These are phyloP conservation scores for Acanthoscelides obtectus DNA, from an alignment of 2,888 invertebrate genomes.

Conservation along the genomic window DNA sequence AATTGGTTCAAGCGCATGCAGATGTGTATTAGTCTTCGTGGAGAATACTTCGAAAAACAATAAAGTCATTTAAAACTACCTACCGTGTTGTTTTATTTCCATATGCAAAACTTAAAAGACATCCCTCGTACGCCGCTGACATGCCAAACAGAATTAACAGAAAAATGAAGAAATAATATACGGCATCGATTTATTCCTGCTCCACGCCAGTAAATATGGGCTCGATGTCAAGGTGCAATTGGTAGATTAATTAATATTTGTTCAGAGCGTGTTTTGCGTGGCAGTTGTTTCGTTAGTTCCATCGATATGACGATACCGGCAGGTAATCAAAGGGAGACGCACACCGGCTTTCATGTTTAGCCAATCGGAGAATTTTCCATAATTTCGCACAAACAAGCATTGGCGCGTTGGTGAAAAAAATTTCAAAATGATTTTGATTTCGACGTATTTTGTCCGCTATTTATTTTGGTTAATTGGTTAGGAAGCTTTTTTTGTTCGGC, in stretches of 20 bases:
- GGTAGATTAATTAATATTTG: not conserved
- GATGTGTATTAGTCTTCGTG: too few species aligned
- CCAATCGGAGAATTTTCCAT: not conserved
- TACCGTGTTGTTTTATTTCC: too few species aligned
- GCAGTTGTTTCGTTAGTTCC: not conserved
- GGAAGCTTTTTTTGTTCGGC: not conserved
- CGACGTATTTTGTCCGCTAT: not conserved
- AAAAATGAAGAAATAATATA: not conserved
- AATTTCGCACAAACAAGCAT: not conserved
- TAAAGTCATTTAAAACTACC: too few species aligned
- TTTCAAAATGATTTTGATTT: not conserved
- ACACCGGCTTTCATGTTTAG: not conserved
- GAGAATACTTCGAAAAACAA: too few species aligned
- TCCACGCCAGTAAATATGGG: not conserved
- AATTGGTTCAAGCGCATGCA: too few species aligned
- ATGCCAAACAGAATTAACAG: not conserved
- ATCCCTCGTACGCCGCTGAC: not conserved
- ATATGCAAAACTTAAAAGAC: too few species aligned
- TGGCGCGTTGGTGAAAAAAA: not conserved
- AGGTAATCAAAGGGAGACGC: not conserved
- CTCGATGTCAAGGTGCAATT: not conserved
- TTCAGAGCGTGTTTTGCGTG: not conserved
- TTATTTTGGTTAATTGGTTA: not conserved
- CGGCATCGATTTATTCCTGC: not conserved
- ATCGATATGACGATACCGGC: not conserved